Percentiles rank a stretch among this genome's conserved stretches.
phyloP scores from a whole-genome alignment of 37 sponge, comb jelly and placozoan species.

The Beroe forskalii region DNA sequence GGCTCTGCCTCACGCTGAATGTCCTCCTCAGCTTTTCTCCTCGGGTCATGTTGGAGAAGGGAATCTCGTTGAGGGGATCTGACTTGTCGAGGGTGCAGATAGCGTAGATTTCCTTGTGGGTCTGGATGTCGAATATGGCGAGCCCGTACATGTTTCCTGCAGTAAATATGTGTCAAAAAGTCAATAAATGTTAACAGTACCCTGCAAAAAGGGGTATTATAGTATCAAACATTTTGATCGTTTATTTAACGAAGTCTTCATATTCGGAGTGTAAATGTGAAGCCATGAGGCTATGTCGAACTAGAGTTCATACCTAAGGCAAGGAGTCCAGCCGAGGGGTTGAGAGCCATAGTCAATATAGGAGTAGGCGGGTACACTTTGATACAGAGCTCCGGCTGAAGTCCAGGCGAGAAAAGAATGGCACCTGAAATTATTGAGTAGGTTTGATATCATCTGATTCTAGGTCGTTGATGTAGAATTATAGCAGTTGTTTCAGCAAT shows the following conservation, averaged over 20 bases:
- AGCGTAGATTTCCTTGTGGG: conserved; percentile 17
- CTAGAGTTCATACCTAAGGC: conserved; percentile 35
- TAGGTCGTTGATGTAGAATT: too few relatives aligned
- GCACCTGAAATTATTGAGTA: conserved; percentile 7
- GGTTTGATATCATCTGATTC: neutral
- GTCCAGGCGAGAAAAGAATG: conserved; percentile 7
- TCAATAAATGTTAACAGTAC: neutral
- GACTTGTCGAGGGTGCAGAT: conserved; percentile 34
- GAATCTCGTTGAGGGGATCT: neutral
- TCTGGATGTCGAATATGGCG: conserved; percentile 42
- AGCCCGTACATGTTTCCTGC: conserved; percentile 42
- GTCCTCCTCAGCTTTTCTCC: conserved; percentile 58
- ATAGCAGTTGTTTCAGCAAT: too few relatives aligned
- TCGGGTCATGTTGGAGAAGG: conserved; percentile 53
- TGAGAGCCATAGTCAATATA: conserved; percentile 58
- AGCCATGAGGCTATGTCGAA: too few relatives aligned
- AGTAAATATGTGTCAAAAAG: neutral
- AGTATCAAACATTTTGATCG: too few relatives aligned
- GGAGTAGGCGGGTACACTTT: conserved; percentile 34
- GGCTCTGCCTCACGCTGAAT: conserved; percentile 26
- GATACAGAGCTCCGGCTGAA: conserved; percentile 57
- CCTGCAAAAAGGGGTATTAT: too few relatives aligned
- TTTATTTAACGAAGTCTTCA: too few relatives aligned
- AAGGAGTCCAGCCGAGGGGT: conserved; percentile 12
- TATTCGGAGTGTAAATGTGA: too few relatives aligned